Evolutionary conservation across 2,113 vertebrate species (phyloP), one percentile per base, ranked within the genome.

Genomic region (Rostratula benghalensis): DNA sequence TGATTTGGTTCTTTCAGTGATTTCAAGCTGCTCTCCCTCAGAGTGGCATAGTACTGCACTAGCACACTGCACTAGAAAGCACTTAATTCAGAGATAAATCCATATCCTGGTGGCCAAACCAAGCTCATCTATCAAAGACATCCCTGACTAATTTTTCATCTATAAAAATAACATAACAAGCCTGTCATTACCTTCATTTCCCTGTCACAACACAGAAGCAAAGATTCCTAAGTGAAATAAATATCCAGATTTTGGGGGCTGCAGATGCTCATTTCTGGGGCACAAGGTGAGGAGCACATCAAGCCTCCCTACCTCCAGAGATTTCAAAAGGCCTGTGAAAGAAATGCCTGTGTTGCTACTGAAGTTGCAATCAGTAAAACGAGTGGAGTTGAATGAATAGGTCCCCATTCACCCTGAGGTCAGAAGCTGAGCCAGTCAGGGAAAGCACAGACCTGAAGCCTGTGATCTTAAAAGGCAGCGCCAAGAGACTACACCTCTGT

Each of bases 361-460:
- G 60, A 30, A 39, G 31, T 5, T 67, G 31, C n/a, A 48, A 3
- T 5, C 33, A 60, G 61, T 35, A 46, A 82, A 63, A 59, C 4
- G 24, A 90, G 28, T 6, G 1, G 7, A 68, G 48, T 1, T 54
- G 46, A 22, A 43, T 9, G 41, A 65, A 18, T 0, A 0, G 16
- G 25, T 33, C 10, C 15, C 13, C 0, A 0, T 30, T 75, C 7
- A 3, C 15, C 18, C 24, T 4, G 4, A 56, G 31, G 45, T 37
- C 45, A 68, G 83, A 19, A 57, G 28, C 22, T 7, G 13, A 41
- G 25, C 9, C 31, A 28, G 5, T 25, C 20, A 4, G 39, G 27
- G 33, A 51, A 46, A 71, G 57, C n/a, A 17, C 63, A 77, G 63
- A 45, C 8, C 35, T 37, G 53, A 39, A 75, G 35, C 41, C 20